A percentile compares a stretch with the other conserved stretches of the same genome.
Conservation (phyloP, 2,888 invertebrate species). For the Harpagoxenus sublaevis region DNA sequence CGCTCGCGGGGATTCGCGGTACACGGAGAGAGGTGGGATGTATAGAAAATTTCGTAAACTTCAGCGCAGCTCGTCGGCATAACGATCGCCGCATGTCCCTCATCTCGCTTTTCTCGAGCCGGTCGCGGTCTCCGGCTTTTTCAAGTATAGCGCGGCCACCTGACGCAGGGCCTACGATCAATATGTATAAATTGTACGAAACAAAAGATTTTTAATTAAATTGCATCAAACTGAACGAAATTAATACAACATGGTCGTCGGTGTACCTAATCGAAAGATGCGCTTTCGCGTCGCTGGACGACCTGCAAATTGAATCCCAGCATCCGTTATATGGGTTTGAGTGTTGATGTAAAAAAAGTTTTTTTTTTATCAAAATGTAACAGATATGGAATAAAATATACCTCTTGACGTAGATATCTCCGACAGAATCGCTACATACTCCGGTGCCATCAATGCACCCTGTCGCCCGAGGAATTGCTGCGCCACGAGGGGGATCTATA, state of each 20-base stretch:
- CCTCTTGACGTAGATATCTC: background rate
- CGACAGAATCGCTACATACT: background rate
- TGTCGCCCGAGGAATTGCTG: background rate
- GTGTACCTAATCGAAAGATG: background rate
- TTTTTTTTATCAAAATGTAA: background rate
- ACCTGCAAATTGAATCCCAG: background rate
- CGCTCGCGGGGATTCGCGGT: background rate
- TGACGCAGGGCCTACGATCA: background rate
- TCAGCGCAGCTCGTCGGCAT: too few relatives aligned
- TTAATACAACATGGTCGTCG: background rate
- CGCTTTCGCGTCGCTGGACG: background rate
- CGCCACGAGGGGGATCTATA: background rate
- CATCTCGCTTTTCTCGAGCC: background rate
- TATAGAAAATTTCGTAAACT: background rate
- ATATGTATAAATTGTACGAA: background rate
- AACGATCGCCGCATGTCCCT: background rate
- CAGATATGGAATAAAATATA: background rate
- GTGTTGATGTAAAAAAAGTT: too few relatives aligned
- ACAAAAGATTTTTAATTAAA: too few relatives aligned
- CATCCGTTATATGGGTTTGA: background rate
- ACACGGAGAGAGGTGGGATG: background rate
- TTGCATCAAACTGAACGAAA: background rate
- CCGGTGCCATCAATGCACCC: too few relatives aligned
- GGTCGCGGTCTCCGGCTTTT: background rate
- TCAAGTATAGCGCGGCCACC: background rate